These are phyloP conservation scores for Myrmophylax atrothorax DNA, from an alignment of 2,113 vertebrate genomes.

Conservation along the genomic window DNA sequence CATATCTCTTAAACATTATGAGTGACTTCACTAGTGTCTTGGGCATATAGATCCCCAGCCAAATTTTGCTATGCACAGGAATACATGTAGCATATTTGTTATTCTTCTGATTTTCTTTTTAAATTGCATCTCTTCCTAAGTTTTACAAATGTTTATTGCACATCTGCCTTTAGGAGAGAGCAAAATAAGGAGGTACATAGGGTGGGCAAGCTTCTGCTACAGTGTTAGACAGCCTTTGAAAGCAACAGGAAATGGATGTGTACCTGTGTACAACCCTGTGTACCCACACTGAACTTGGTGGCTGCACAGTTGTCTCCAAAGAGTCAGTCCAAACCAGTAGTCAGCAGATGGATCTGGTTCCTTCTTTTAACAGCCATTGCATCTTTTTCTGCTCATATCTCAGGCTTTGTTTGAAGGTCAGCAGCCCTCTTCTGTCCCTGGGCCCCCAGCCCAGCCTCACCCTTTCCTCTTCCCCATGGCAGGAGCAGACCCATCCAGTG, in stretches of 20 bases:
- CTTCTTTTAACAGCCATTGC: background rate
- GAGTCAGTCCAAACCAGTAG: background rate
- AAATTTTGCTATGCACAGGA: background rate
- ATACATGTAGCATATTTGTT: background rate
- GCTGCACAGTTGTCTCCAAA: background rate
- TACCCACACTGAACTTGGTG: background rate
- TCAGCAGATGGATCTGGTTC: background rate
- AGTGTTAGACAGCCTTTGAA: background rate
- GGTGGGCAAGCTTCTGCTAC: background rate
- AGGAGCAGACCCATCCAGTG: fast-evolving
- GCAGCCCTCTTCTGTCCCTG: background rate
- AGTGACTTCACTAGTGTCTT: background rate
- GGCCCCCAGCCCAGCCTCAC: background rate
- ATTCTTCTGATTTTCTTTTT: background rate
- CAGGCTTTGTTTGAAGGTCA: background rate
- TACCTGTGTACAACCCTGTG: background rate
- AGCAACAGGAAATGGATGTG: background rate
- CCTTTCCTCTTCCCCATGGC: background rate
- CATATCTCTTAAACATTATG: background rate
- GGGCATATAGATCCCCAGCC: background rate
- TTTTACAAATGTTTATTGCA: background rate
- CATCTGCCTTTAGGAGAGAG: background rate
- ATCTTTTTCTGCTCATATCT: background rate
- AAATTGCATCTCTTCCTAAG: background rate
- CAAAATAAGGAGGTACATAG: background rate